Evolutionary conservation across 2,888 invertebrate species (phyloP).

Genomic region (Tipula unca): DNA sequence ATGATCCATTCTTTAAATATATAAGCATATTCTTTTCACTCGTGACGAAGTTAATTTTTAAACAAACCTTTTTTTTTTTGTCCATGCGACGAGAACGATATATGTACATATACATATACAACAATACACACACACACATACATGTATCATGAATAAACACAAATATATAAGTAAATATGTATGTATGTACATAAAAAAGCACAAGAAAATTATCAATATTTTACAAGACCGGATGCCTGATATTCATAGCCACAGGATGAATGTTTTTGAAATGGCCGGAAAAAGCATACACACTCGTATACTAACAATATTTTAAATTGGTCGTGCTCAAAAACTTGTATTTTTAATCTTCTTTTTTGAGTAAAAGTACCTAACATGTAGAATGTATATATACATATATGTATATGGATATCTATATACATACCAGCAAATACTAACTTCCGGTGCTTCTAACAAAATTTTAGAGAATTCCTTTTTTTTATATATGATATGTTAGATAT

Average conservation of each 20-base stretch:
- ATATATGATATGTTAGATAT: neutral
- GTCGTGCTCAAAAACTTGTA: neutral
- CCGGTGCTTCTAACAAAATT: neutral
- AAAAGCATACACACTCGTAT: neutral
- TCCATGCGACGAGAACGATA: neutral
- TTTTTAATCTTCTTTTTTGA: neutral
- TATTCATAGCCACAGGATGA: constrained; percentile 18
- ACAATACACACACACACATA: neutral
- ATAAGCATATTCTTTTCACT: neutral
- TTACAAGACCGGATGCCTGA: constrained; percentile 17
- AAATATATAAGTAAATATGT: neutral
- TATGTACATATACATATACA: too few relatives aligned
- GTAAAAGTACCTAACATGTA: neutral
- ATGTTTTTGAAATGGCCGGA: constrained; percentile 21
- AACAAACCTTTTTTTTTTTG: neutral
- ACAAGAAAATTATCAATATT: neutral
- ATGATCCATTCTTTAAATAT: neutral
- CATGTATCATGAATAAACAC: neutral
- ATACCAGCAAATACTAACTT: neutral
- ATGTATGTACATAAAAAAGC: neutral
- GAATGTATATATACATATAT: neutral
- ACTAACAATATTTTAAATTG: neutral
- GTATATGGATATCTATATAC: too few relatives aligned
- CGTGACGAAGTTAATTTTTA: constrained; percentile 14
- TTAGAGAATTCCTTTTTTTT: neutral